These are phyloP conservation scores for Sorex fumeus DNA, from an alignment of 2,113 vertebrate species.

Conservation along the genomic window DNA sequence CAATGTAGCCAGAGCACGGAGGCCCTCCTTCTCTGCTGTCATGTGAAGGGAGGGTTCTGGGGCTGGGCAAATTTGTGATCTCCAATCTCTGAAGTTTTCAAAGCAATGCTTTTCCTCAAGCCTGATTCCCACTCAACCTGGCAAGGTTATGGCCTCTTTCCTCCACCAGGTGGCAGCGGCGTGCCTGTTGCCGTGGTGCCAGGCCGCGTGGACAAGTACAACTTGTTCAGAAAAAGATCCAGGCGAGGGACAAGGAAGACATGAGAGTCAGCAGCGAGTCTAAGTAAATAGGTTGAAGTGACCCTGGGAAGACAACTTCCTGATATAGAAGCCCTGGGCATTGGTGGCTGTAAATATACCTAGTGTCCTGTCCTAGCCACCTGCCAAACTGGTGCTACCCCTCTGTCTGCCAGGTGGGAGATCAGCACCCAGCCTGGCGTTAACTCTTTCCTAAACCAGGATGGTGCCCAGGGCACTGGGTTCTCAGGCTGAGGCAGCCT, in stretches of 20 bases:
- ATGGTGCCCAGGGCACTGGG: neutral
- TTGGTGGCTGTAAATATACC: conserved; percentile 62
- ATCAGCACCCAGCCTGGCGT: neutral
- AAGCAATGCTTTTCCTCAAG: too few species aligned
- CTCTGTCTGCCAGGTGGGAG: conserved; percentile 3
- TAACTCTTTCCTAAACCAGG: conserved; percentile 10
- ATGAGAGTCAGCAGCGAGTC: neutral
- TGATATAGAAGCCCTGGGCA: conserved; percentile 38
- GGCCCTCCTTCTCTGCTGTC: too few species aligned
- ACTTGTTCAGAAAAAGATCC: neutral
- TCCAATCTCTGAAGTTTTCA: neutral
- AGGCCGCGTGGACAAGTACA: neutral
- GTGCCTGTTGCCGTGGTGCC: neutral
- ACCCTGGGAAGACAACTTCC: conserved; percentile 41
- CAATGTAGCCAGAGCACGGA: too few species aligned
- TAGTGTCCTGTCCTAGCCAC: neutral
- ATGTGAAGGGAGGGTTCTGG: neutral
- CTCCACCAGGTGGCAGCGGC: conserved; percentile 87
- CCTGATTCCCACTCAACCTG: neutral
- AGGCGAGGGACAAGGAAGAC: neutral
- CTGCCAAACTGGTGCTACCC: neutral
- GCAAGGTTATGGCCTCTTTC: neutral
- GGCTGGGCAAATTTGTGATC: neutral
- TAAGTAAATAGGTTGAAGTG: conserved; percentile 40
- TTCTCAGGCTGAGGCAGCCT: neutral